phyloP scores from a whole-genome alignment of 2,888 invertebrate species.

The Cephalotes varians region DNA sequence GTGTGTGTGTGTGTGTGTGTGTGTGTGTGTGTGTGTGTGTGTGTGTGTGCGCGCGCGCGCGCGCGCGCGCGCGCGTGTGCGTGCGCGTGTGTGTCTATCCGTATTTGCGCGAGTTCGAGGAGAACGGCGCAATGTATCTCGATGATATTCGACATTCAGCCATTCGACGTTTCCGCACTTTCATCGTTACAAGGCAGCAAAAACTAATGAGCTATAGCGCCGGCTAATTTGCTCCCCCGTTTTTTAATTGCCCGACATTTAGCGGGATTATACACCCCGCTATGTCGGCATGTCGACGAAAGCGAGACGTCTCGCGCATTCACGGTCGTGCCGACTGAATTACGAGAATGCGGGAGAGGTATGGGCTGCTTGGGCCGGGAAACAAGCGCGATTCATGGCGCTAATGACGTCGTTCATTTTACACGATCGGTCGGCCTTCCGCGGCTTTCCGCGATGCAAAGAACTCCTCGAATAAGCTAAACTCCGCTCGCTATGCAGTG shows the following conservation, averaged over 20 bases:
- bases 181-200: slow-evolving; percentile 60
- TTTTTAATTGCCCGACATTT: slow-evolving; percentile 77
- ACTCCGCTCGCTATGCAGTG: neutral
- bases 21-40: too few species aligned
- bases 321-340: slow-evolving; percentile 41
- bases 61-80: too few species aligned
- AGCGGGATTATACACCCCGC: slow-evolving; percentile 47
- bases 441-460: slow-evolving; percentile 1
- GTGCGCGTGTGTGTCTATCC: too few species aligned
- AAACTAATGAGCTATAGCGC: slow-evolving; percentile 77
- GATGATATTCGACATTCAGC: slow-evolving; percentile 59
- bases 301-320: slow-evolving; percentile 52
- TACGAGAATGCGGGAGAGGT: slow-evolving; percentile 20
- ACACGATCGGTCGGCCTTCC: slow-evolving; percentile 45
- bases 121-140: slow-evolving; percentile 59
- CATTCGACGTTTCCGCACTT: slow-evolving; percentile 58
- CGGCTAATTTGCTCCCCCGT: slow-evolving; percentile 74
- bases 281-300: slow-evolving; percentile 37
- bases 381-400: slow-evolving; percentile 60
- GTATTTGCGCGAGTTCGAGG: slow-evolving; percentile 25
- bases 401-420: slow-evolving; percentile 73
- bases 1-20: too few species aligned
- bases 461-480: slow-evolving; percentile 3
- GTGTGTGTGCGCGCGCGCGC: neutral
- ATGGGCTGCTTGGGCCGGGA: neutral